Evolutionary conservation across 1,140 invertebrate species (phyloP).

Genomic region (Olivierus martensii): DNA sequence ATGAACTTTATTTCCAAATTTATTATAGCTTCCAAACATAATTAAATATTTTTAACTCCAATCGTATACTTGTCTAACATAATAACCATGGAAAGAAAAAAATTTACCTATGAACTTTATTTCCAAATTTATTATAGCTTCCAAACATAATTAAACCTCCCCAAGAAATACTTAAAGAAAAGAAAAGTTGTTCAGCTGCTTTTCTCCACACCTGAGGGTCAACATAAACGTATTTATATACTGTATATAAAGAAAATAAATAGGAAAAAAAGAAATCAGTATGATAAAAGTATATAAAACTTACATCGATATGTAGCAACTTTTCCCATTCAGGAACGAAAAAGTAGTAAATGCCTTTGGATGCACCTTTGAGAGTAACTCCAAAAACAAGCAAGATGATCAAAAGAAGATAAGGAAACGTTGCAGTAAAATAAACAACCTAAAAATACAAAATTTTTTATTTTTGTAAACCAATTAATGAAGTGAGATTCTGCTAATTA

Average conservation of each 20-base stretch:
- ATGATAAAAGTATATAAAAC: constrained; percentile 1
- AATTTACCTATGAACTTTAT: constrained; percentile 31
- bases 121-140: constrained; percentile 33
- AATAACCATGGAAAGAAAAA: too few relatives aligned
- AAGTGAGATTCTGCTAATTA: too few relatives aligned
- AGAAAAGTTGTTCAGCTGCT: constrained; percentile 35
- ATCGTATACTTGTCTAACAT: too few relatives aligned
- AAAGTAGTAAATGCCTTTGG: constrained; percentile 36
- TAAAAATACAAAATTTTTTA: constrained; percentile 14
- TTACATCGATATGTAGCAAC: constrained; percentile 31
- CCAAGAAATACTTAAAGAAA: constrained; percentile 33
- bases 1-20: constrained; percentile 31
- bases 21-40: constrained; percentile 36
- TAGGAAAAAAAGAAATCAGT: background rate
- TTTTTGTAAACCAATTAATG: too few relatives aligned
- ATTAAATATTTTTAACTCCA: too few relatives aligned
- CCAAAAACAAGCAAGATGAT: constrained; percentile 40
- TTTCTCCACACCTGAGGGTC: constrained; percentile 29
- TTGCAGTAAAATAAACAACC: constrained; percentile 43
- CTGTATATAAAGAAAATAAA: background rate
- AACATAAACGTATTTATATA: background rate
- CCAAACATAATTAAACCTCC: constrained; percentile 36
- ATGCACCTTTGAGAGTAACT: constrained; percentile 36
- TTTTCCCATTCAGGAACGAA: constrained; percentile 28
- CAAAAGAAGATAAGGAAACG: constrained; percentile 44